Base-by-base conservation (phyloP, 2,113 vertebrate species). In the Lontra canadensis region DNA sequence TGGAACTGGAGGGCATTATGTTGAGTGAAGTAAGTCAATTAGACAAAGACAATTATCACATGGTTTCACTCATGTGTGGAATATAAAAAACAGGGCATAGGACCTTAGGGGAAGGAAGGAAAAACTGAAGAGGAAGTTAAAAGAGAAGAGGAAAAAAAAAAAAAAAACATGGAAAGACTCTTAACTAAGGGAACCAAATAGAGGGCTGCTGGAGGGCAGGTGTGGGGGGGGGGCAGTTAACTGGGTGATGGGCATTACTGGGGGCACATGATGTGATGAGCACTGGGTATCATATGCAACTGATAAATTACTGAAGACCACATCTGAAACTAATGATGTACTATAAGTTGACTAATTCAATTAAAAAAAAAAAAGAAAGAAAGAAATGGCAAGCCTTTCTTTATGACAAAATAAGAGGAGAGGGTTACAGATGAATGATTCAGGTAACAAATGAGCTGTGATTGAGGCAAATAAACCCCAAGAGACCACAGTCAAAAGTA, bases 141-240 rank as follows among this genome's bases (percentile, higher is more conserved):
- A 9, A 69, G 67, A 36, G 17, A 69, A 20, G 67, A 34, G n/a
- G 18, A 69, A n/a, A 69, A 61, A 61, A 18, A 52, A 52, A 42
- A 42, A 42, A 42, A 42, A 6, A 52, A 49, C 49, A 4, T 20
- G 20, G 34, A 69, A 18, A 69, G 67, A 69, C 67, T 69, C 17
- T 36, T 69, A 69, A 69, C 34, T 69, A n/a, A 20, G 6, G 67
- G 67, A 69, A 36, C 18, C 17, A 69, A 36, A 34, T 13, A 15
- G 63, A 69, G 8, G 18, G 34, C 36, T 69, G 67, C 1, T n/a
- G 67, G 8, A 69, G 67, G 34, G 67, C 34, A 69, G 34, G 34
- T 4, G 0, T 6, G 15, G 7, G 31, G n/a, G n/a, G n/a, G 34
- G 6, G 3, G 34, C 1, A 17, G 17, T 17, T 69, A 69, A 36